These are phyloP conservation scores for Drosophila neutralis DNA, from an alignment of 2,888 invertebrate genomes.

Conservation along the genomic window DNA sequence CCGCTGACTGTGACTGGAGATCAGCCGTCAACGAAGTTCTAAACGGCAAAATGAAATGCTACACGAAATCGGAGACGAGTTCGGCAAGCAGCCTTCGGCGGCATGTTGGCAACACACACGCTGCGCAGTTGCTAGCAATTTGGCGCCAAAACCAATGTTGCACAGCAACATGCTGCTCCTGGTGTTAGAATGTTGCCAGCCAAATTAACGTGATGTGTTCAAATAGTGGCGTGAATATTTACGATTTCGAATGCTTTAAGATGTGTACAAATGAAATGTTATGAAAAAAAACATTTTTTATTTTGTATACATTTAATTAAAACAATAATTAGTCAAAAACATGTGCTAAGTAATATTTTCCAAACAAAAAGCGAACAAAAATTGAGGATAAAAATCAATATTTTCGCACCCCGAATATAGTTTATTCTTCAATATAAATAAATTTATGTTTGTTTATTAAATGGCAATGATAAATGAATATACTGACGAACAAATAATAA, in stretches of 20 bases:
- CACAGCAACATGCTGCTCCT: constrained; percentile 60
- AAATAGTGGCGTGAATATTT: neutral
- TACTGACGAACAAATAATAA: neutral
- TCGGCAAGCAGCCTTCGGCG: constrained; percentile 30
- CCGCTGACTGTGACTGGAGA: constrained; percentile 57
- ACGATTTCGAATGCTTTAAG: neutral
- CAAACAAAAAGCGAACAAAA: neutral
- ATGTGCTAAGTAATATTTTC: neutral
- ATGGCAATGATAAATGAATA: constrained; percentile 8
- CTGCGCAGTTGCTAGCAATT: constrained; percentile 54
- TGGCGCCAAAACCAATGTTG: constrained; percentile 50
- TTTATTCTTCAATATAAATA: neutral
- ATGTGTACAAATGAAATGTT: neutral
- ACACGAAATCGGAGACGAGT: constrained; percentile 24
- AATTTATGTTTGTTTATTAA: neutral
- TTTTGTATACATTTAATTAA: neutral
- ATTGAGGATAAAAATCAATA: neutral
- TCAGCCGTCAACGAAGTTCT: constrained; percentile 63
- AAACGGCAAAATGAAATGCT: constrained; percentile 10
- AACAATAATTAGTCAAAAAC: neutral
- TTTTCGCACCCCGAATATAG: neutral
- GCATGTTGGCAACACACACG: constrained; percentile 19
- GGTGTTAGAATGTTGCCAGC: constrained; percentile 19
- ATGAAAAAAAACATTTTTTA: too few relatives aligned
- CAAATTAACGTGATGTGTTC: neutral